Base-by-base conservation (phyloP, 1,140 invertebrate species). In the Trichomalopsis sarcophagae region DNA sequence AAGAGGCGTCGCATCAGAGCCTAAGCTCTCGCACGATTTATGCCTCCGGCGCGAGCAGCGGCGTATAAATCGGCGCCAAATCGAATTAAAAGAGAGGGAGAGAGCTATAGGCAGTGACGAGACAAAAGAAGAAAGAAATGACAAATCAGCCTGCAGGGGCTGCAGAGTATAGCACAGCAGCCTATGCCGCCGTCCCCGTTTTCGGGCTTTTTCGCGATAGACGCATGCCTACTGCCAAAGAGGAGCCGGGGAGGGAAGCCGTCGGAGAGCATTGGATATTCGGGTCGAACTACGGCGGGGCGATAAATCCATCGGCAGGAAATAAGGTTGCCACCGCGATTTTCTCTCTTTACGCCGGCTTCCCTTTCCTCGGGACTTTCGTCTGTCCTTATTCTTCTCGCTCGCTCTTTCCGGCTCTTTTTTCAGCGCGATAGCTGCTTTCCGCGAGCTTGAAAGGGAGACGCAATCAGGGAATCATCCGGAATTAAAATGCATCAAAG, bases 291-390 rank as follows among this genome's bases (percentile, higher is more conserved):
- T 27, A 27, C 81, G 84, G 82, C 86, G 74, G 84, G 55, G 84
- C 87, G 88, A 88, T 88, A 88, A 88, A 88, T 88, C 87, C 86
- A 88, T 87, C 88, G 79, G 77, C 66, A 86, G 87, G 84, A 88
- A 88, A 87, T 88, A 87, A 87, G 85, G 84, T 87, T 88, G 88
- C 88, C 86, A 85, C 86, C 82, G 79, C 75, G 68, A 86, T 75
- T 81, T 86, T 86, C 84, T 87, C 85, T 27, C 73, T 84, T 80
- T 69, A 17, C 78, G 50, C 76, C 62, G 66, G 66, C 79, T 40
- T 76, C 81, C 21, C 76, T 85, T 86, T 84, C 81, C 85, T 68
- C 68, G 68, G 13, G 21, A n/a, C 36, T 44, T 44, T 62, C 55
- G 55, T 62, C 78, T 82, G 47, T 75, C 86, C 84, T 84, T 86